phyloP scores from a whole-genome alignment of 2,797 vertebrate genomes.

The Triplophysa bombifrons region DNA sequence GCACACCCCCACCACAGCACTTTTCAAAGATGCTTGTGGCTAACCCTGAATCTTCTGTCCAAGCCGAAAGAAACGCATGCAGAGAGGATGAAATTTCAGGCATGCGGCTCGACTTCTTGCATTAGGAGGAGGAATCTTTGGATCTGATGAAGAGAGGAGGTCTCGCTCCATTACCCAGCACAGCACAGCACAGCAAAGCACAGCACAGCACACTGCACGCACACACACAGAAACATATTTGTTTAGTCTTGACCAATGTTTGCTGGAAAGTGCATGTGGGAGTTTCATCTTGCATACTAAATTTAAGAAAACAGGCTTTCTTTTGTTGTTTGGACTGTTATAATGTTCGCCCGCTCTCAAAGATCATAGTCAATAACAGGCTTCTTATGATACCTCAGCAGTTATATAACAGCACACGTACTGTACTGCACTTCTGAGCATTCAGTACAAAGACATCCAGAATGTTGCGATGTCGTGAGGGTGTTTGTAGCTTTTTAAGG shows the following conservation, averaged over 20 bases:
- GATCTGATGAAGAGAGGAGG: slow-evolving; percentile 1
- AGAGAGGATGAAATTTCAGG: slow-evolving; percentile 22
- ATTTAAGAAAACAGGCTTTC: neutral
- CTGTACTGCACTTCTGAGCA: too few species aligned
- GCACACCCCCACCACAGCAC: slow-evolving; percentile 32
- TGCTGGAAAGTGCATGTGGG: neutral
- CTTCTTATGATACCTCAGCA: neutral
- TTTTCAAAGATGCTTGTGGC: slow-evolving; percentile 52
- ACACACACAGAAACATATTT: neutral
- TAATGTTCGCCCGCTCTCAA: neutral
- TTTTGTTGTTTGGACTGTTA: neutral
- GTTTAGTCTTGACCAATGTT: neutral
- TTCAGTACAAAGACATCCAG: too few species aligned
- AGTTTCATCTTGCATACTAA: neutral
- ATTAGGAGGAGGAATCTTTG: slow-evolving; percentile 9
- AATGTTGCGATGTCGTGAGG: too few species aligned
- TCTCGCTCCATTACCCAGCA: slow-evolving; percentile 8
- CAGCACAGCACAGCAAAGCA: neutral
- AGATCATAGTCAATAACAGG: neutral
- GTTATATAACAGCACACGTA: too few species aligned
- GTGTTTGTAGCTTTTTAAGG: too few species aligned
- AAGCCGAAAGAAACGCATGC: slow-evolving; percentile 54
- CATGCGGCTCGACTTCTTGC: slow-evolving; percentile 2
- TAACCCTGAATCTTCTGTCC: slow-evolving; percentile 49
- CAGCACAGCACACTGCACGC: neutral